phyloP scores from a whole-genome alignment of 2,888 invertebrate species.

The Conus canariensis region DNA sequence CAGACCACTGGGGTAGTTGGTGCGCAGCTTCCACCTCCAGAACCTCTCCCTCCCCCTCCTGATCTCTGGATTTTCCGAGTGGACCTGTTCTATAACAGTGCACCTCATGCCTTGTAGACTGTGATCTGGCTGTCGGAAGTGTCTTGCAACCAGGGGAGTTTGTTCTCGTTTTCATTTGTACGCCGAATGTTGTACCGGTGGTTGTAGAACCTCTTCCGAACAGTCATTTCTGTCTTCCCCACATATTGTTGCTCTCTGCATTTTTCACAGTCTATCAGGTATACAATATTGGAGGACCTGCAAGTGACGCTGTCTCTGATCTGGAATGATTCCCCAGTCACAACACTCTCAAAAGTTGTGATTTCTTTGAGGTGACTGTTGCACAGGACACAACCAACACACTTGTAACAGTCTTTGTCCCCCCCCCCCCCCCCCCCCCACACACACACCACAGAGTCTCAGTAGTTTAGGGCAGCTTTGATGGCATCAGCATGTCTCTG shows the following conservation, averaged over 20 bases:
- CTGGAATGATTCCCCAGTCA: too few species aligned
- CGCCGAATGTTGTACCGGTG: neutral
- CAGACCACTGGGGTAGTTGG: neutral
- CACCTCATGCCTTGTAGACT: neutral
- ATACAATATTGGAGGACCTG: too few species aligned
- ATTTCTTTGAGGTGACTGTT: neutral
- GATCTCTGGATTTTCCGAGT: neutral
- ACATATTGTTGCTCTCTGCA: too few species aligned
- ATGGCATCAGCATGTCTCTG: conserved; percentile 6
- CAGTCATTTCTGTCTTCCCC: too few species aligned
- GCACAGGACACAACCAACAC: neutral
- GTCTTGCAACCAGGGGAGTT: neutral
- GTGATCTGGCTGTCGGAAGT: neutral
- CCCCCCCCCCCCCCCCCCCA: neutral
- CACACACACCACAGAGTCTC: neutral
- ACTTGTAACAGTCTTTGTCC: neutral
- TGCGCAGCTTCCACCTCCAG: conserved; percentile 4
- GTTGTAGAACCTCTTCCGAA: neutral
- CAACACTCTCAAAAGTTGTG: too few species aligned
- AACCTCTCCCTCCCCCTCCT: neutral
- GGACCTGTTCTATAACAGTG: conserved; percentile 7
- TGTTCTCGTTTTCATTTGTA: neutral
- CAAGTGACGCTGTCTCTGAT: too few species aligned
- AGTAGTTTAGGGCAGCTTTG: neutral
- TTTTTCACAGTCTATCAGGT: too few species aligned